Evolutionary conservation across 53 echinoderm and acorn worm genomes (phyloP).

Genomic region (Paracentrotus lividus): DNA sequence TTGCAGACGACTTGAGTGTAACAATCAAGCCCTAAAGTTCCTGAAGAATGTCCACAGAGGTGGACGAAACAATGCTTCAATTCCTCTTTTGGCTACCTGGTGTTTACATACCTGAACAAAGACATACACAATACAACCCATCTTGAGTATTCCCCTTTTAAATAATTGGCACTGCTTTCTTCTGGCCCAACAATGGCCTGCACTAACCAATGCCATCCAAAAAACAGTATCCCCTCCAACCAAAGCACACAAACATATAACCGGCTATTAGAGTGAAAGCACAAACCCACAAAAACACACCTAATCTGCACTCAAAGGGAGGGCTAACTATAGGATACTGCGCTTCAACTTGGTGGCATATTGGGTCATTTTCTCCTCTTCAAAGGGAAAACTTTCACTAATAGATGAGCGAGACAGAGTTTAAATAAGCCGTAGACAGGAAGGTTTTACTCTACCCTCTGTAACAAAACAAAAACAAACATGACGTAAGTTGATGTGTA

Average conservation of each 20-base stretch:
- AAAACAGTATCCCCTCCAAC: constrained; percentile 39
- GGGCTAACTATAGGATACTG: background rate
- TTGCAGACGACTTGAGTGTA: constrained; percentile 71
- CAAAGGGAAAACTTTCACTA: constrained; percentile 51
- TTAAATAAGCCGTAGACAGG: constrained; percentile 67
- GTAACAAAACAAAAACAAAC: constrained; percentile 71
- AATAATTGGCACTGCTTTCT: constrained; percentile 61
- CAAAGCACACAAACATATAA: constrained; percentile 54
- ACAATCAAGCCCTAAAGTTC: constrained; percentile 60
- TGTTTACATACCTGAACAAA: constrained; percentile 66
- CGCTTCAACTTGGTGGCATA: constrained; percentile 68
- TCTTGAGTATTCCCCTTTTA: constrained; percentile 30
- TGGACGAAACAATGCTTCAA: constrained; percentile 22
- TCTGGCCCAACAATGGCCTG: constrained; percentile 32
- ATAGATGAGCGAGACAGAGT: constrained; percentile 64
- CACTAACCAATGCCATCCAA: constrained; percentile 29
- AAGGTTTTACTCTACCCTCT: constrained; percentile 61
- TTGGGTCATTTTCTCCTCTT: background rate
- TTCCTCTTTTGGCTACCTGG: constrained; percentile 38
- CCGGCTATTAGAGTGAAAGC: constrained; percentile 23
- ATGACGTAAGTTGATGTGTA: constrained; percentile 1
- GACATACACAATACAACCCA: constrained; percentile 48
- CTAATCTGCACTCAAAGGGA: constrained; percentile 37
- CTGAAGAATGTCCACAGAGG: constrained; percentile 51
- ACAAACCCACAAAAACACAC: constrained; percentile 32